Conservation (phyloP, 2,113 vertebrate genomes). For the Gavialis gangeticus region DNA sequence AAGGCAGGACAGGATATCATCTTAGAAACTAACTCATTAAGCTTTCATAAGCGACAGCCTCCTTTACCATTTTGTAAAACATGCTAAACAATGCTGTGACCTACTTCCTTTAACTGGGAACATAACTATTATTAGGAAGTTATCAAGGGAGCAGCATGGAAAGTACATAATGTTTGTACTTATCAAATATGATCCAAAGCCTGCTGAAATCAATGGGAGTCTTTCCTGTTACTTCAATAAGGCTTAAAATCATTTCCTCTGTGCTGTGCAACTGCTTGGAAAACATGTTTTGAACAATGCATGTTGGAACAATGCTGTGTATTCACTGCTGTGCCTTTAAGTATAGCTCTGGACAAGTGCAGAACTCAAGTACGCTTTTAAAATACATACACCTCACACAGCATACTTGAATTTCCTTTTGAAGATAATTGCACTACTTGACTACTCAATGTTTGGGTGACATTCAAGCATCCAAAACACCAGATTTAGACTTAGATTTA, state of each 20-base stretch:
- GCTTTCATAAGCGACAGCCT: too few relatives aligned
- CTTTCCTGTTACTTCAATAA: neutral
- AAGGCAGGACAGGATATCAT: neutral
- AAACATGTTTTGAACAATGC: neutral
- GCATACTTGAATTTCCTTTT: neutral
- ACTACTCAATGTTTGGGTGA: slow-evolving; percentile 49
- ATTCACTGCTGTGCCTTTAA: neutral
- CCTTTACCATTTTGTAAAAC: neutral
- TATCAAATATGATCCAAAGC: neutral
- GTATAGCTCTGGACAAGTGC: neutral
- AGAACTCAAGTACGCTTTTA: neutral
- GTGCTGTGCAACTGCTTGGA: neutral
- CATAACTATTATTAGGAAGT: neutral
- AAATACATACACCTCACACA: neutral
- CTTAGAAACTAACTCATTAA: neutral
- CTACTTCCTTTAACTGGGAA: slow-evolving; percentile 29
- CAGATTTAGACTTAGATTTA: slow-evolving; percentile 60
- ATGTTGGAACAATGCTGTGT: neutral
- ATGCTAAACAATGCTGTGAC: neutral
- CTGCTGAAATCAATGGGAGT: neutral
- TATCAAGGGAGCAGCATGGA: neutral
- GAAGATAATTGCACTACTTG: slow-evolving; percentile 43
- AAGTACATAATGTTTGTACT: neutral
- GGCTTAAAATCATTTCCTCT: neutral
- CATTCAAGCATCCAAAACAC: slow-evolving; percentile 31